Evolutionary conservation across 2,113 vertebrate species (phyloP), one percentile per base, ranked within the genome.

Genomic region (Seriola aureovittata): DNA sequence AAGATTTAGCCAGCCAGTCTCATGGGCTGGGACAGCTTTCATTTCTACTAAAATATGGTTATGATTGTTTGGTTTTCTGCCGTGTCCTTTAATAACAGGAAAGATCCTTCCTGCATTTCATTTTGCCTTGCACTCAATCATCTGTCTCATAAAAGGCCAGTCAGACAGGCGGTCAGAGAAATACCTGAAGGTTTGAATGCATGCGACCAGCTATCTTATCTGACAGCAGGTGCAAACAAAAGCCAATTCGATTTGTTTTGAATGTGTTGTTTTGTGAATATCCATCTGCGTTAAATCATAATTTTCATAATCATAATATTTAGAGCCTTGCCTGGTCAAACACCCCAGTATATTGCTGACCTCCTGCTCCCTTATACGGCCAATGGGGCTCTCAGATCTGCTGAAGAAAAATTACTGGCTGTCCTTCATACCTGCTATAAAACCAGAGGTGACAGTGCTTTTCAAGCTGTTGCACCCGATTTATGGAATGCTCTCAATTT

Each of bases 161-260:
- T 34, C 16, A 68, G 17, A 48, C 5, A 38, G 60, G 1, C 9
- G n/a, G 3, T 40, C 46, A 17, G 4, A 52, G 77, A 86, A 81
- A 86, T 85, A 87, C 80, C 62, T 82, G 42, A 66, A 68, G 1
- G 13, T 65, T 19, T 44, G 40, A 48, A 50, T n/a, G 42, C 67
- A 54, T 8, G 29, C 36, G 48, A 54, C 48, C 10, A 32, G n/a
- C 36, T 6, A 25, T 32, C 66, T 71, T 65, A 36, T 57, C 25
- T 63, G 19, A 38, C 44, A 36, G 57, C 29, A 63, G 57, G 19
- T 52, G 58, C 16, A 52, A 44, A 74, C 42, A 48, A 76, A 74
- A 42, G 13, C 36, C 2, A 19, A 23, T n/a, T 21, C 16, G 23
- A n/a, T 60, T 81, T 42, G 48, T 59, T 57, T 54, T 29, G 34